phyloP scores from a whole-genome alignment of 2,113 vertebrate species.

The Tetraodon nigroviridis region DNA sequence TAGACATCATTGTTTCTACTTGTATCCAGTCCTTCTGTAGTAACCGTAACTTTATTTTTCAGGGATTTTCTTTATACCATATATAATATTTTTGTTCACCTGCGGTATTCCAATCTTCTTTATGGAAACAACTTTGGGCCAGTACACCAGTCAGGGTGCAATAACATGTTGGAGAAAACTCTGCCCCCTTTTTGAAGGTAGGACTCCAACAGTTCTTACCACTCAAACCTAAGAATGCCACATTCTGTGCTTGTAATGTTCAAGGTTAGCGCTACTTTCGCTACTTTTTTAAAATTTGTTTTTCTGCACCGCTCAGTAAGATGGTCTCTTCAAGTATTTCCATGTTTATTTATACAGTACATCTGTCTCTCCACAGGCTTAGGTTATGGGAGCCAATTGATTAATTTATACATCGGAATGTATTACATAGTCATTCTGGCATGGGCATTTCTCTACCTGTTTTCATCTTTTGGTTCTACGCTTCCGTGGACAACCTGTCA shows the following conservation, averaged over 20 bases:
- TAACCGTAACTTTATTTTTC: not conserved
- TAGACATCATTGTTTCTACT: not conserved
- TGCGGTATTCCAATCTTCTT: constrained; percentile 77
- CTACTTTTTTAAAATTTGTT: too few relatives aligned
- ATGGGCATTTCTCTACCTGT: constrained; percentile 92
- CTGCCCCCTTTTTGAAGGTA: constrained; percentile 78
- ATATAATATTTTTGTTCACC: constrained; percentile 72
- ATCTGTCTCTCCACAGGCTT: constrained; percentile 55
- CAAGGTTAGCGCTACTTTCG: too few relatives aligned
- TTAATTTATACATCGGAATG: constrained; percentile 71
- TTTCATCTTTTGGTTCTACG: constrained; percentile 82
- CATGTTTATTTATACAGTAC: not conserved
- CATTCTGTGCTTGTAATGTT: not conserved
- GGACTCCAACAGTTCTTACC: not conserved
- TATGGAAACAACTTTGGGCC: constrained; percentile 76
- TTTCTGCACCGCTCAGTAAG: too few relatives aligned
- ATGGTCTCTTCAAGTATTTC: too few relatives aligned
- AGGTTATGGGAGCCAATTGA: constrained; percentile 73
- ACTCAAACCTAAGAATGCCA: not conserved
- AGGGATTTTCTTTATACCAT: constrained; percentile 77
- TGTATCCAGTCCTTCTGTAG: not conserved
- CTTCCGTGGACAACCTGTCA: constrained; percentile 88
- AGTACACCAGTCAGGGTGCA: constrained; percentile 76
- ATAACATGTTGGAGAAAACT: constrained; percentile 78
- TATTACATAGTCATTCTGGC: constrained; percentile 93